phyloP scores from a whole-genome alignment of 2,797 vertebrate species.

The Odontamblyopus lacepedii region DNA sequence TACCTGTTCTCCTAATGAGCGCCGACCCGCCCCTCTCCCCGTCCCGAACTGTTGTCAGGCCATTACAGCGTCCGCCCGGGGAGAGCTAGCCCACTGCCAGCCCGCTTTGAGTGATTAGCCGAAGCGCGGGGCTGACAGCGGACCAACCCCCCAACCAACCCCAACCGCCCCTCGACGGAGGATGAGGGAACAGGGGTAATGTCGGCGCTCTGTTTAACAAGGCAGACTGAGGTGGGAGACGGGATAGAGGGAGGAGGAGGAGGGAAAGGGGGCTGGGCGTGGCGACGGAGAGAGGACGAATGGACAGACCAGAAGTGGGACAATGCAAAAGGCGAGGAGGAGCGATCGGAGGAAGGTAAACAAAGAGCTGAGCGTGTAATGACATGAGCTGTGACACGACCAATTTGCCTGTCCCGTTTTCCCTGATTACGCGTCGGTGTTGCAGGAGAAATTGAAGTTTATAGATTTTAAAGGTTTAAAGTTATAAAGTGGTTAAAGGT shows the following conservation, averaged over 20 bases:
- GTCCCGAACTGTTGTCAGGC: constrained; percentile 72
- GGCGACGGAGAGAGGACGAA: constrained; percentile 53
- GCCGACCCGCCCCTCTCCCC: constrained; percentile 42
- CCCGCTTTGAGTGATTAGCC: constrained; percentile 84
- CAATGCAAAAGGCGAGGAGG: neutral
- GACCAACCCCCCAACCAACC: constrained; percentile 34
- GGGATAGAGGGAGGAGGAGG: constrained; percentile 23
- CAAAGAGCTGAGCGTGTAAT: neutral
- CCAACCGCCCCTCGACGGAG: constrained; percentile 67
- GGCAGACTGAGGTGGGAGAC: constrained; percentile 52
- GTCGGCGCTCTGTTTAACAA: constrained; percentile 59
- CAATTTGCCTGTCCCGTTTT: neutral
- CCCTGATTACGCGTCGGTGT: neutral
- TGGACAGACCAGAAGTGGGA: constrained; percentile 36
- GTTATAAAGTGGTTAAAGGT: no score
- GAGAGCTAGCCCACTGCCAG: constrained; percentile 66
- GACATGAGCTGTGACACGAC: neutral
- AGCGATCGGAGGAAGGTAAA: constrained; percentile 13
- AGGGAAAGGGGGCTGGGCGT: neutral
- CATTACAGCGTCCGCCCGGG: constrained; percentile 72
- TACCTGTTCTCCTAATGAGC: constrained; percentile 82
- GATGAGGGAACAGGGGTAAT: constrained; percentile 64
- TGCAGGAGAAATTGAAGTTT: neutral
- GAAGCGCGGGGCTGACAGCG: constrained; percentile 81
- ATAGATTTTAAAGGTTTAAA: neutral